phyloP scores from a whole-genome alignment of 1,140 invertebrate genomes.

The Varroa destructor region DNA sequence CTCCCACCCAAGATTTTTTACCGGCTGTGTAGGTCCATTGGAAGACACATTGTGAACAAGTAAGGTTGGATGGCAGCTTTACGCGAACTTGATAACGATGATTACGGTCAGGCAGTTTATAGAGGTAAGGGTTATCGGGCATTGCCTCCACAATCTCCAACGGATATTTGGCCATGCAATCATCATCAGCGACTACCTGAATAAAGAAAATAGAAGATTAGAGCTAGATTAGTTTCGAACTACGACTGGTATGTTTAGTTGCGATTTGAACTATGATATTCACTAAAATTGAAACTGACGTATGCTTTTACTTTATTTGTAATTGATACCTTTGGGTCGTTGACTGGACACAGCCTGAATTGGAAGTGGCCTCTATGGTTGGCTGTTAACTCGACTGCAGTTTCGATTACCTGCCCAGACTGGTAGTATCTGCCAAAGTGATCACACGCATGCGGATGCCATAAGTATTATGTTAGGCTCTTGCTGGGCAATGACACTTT shows the following conservation, averaged over 20 bases:
- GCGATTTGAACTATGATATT: too few species aligned
- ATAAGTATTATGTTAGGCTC: too few species aligned
- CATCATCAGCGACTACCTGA: slow-evolving; percentile 55
- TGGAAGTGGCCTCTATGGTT: slow-evolving; percentile 76
- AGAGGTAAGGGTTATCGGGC: slow-evolving; percentile 50
- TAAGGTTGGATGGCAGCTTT: slow-evolving; percentile 54
- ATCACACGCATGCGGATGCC: too few species aligned
- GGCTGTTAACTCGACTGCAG: slow-evolving; percentile 72
- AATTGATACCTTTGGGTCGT: slow-evolving; percentile 49
- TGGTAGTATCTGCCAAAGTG: slow-evolving; percentile 2
- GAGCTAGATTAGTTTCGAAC: too few species aligned
- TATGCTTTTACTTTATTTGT: too few species aligned
- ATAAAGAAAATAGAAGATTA: background rate
- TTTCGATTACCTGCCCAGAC: slow-evolving; percentile 53
- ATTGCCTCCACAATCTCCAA: slow-evolving; percentile 49
- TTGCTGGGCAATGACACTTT: too few species aligned
- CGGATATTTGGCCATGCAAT: slow-evolving; percentile 64
- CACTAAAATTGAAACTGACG: too few species aligned
- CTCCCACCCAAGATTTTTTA: slow-evolving; percentile 31
- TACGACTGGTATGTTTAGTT: too few species aligned
- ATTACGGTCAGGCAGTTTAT: slow-evolving; percentile 1
- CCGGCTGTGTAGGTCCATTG: slow-evolving; percentile 53
- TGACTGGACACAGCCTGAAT: slow-evolving; percentile 66
- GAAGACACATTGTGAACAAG: slow-evolving; percentile 52
- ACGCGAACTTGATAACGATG: slow-evolving; percentile 46